Conservation (phyloP, 2,888 invertebrate genomes). For the Rotaria magnacalcarata region DNA sequence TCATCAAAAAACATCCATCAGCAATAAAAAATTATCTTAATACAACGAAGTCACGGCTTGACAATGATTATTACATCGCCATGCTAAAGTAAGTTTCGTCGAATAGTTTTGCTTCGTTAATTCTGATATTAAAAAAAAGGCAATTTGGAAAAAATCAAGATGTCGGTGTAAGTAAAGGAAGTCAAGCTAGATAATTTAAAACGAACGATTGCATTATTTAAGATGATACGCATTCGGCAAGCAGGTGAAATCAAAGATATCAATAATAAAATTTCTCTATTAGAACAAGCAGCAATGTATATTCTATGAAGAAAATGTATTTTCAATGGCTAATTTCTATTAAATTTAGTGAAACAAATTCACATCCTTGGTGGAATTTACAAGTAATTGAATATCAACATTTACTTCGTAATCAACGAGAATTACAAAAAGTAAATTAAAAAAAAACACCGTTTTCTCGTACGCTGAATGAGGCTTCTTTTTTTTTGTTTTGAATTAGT, state of each 20-base stretch:
- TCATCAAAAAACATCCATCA: conserved; percentile 23
- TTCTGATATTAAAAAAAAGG: not conserved
- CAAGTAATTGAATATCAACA: conserved; percentile 2
- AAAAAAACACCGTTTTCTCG: too few species aligned
- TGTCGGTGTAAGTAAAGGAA: not conserved
- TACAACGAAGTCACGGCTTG: not conserved
- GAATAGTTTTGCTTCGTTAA: not conserved
- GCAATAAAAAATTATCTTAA: not conserved
- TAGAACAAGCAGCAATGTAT: not conserved
- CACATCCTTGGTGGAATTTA: conserved; percentile 5
- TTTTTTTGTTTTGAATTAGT: not conserved
- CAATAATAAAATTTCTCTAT: not conserved
- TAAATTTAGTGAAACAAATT: not conserved
- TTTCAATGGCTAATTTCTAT: not conserved
- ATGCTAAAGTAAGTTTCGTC: not conserved
- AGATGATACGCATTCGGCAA: conserved; percentile 13
- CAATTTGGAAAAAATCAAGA: not conserved
- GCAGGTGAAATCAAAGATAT: not conserved
- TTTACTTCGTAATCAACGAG: not conserved
- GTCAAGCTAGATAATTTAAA: not conserved
- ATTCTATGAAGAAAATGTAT: not conserved
- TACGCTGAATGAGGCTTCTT: not conserved
- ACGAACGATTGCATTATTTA: not conserved
- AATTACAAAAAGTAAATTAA: not conserved
- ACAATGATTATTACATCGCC: conserved; percentile 3